Evolutionary conservation across 2,888 invertebrate species (phyloP), one percentile per base, ranked within the genome.

Genomic region (Latheticus oryzae): DNA sequence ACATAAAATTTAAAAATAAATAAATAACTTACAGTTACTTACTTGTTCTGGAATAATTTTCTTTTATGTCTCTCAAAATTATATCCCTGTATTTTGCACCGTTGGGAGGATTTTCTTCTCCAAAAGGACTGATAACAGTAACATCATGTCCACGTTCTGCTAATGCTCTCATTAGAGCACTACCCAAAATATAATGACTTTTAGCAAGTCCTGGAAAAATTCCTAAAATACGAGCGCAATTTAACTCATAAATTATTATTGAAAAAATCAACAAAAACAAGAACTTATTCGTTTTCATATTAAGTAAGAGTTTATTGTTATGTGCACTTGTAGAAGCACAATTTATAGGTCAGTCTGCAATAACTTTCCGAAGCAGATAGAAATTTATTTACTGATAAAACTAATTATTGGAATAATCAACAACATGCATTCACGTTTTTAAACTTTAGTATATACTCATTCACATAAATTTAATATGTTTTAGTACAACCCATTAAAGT

Each of bases 81-180:
- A 62, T 54, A 9, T 56, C 21, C 1, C 30, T 42, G 16, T 56
- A 62, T 4, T 17, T 55, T 15, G 9, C 32, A 9, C 12, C 30
- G 21, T 24, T 38, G 5, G 57, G 33, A 1, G 26, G 38, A 21
- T 52, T 48, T 32, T 62, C 37, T 9, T 55, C 59, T 2, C 9
- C 12, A 11, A 45, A 60, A 5, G 59, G 47, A 12, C 61, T 64
- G 15, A 73, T 57, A 21, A 72, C 40, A 0, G 73, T 72, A 7
- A 73, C 69, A 24, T 73, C 63, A 33, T 73, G 68, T n/a, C 72
- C 73, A 5, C 53, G 63, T 28, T 62, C 64, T 0, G 68, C 71
- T 5, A 74, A 48, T 1, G 61, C 70, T 55, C 64, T 68, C 26
- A 65, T 63, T 3, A 72, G 32, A 5, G 62, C 51, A 50, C 53